A percentile compares a stretch with the other conserved stretches of the same genome.
Conservation (phyloP, 53 echinoderm and acorn worm genomes). For the Crossaster papposus region DNA sequence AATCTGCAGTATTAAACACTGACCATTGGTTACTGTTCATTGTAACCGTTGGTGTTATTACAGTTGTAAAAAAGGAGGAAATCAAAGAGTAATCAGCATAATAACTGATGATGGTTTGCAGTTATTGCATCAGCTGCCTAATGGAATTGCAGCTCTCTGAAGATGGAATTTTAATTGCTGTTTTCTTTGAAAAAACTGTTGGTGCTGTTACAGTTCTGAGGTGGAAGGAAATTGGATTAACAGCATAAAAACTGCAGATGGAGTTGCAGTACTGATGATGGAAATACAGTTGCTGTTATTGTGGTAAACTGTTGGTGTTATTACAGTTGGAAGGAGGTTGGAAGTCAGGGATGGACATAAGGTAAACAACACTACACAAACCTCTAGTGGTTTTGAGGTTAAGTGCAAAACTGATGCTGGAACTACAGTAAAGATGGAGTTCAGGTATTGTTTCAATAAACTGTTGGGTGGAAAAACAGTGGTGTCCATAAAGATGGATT, state of each 20-base stretch:
- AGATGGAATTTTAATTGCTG: constrained; percentile 26
- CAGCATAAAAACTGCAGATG: constrained; percentile 9
- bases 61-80: not conserved
- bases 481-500: not conserved
- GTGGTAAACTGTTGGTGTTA: constrained; percentile 13
- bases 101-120: constrained; percentile 1
- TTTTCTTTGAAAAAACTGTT: constrained; percentile 12
- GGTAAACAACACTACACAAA: not conserved
- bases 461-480: constrained; percentile 14
- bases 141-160: constrained; percentile 25
- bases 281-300: constrained; percentile 16
- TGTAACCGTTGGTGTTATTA: constrained; percentile 7
- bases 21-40: not conserved
- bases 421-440: constrained; percentile 1
- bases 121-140: not conserved
- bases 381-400: not conserved
- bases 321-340: not conserved
- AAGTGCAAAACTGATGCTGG: not conserved
- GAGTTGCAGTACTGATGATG: constrained; percentile 12
- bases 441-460: not conserved
- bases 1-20: constrained; percentile 9
- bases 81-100: constrained; percentile 15
- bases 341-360: not conserved
- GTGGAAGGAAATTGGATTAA: not conserved
- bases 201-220: not conserved